Evolutionary conservation across 2,888 invertebrate species (phyloP), one percentile per base, ranked within the genome.

Genomic region (Agrilus biguttatus): DNA sequence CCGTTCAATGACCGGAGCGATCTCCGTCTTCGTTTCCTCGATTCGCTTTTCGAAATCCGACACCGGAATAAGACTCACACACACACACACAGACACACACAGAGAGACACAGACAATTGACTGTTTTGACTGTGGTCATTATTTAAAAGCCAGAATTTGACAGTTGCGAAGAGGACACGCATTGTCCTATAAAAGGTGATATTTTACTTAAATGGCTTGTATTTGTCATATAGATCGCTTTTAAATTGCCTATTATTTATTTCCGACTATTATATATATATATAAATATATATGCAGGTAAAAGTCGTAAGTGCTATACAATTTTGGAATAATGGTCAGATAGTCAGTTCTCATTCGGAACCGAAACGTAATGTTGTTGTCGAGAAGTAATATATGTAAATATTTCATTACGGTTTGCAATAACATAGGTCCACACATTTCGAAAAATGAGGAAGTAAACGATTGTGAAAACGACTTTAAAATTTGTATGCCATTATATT

Each of bases 81-180:
- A 28, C 28, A 28, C 4, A 21, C 7, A 4, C 17, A 4, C 2
- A 23, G 4, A 23, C 23, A 23, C 7, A 23, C 23, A n/a, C n/a
- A n/a, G n/a, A n/a, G n/a, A 28, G 2, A 10, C 8, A 28, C 28
- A 28, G 28, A 60, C 61, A 62, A 62, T 61, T 52, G 57, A 51
- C 48, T 59, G 58, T 61, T 61, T 58, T 60, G 61, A 61, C 60
- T 57, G 55, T 43, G 54, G 59, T 57, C 59, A 62, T 61, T 60
- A 61, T 58, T 61, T 55, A 59, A 28, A 51, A 49, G 47, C 47
- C 49, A 53, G 54, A 50, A 54, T 59, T 59, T 58, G 59, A 60
- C 59, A 55, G 58, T 59, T 57, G 59, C 48, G 54, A 56, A 59
- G 54, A 57, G 59, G 57, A 54, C 51, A 49, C 49, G 47, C 50